Conservation (phyloP, 92 coral and sea anemone species). For the Bergia puertoricense region DNA sequence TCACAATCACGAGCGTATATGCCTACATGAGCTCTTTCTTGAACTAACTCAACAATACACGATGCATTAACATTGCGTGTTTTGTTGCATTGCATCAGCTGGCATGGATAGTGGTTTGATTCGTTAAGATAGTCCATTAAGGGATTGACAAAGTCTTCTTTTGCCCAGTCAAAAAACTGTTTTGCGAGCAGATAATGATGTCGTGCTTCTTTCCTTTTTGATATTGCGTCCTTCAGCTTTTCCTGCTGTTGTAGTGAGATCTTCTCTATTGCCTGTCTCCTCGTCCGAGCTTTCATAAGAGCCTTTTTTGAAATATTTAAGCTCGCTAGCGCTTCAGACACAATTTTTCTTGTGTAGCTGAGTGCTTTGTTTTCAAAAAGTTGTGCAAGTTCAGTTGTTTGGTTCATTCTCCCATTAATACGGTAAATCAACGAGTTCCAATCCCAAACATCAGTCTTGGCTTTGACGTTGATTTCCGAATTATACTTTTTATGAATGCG, state of each 20-base stretch:
- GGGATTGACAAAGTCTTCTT: background rate
- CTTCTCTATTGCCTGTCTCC: slow-evolving; percentile 13
- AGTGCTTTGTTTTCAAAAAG: slow-evolving; percentile 12
- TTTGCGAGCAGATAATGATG: background rate
- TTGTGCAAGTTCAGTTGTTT: slow-evolving; percentile 26
- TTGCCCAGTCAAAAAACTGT: background rate
- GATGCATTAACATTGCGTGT: background rate
- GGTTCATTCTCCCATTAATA: slow-evolving; percentile 7
- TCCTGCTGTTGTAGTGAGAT: background rate
- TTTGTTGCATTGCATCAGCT: slow-evolving; percentile 22
- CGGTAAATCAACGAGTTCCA: slow-evolving; percentile 11
- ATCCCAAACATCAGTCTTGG: slow-evolving; percentile 11
- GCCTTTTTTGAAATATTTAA: slow-evolving; percentile 5
- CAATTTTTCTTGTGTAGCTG: slow-evolving; percentile 2
- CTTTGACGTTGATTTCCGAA: background rate
- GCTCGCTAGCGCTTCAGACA: slow-evolving; percentile 9
- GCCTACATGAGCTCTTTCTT: background rate
- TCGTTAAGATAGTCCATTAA: background rate
- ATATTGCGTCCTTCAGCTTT: background rate
- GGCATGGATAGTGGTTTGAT: background rate
- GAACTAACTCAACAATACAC: slow-evolving; percentile 7
- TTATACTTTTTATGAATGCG: background rate
- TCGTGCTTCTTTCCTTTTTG: background rate
- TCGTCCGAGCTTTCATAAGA: background rate
- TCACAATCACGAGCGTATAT: background rate